These are phyloP conservation scores for Gymnoscopelus braueri DNA, from an alignment of 2,797 vertebrate species.

Conservation along the genomic window DNA sequence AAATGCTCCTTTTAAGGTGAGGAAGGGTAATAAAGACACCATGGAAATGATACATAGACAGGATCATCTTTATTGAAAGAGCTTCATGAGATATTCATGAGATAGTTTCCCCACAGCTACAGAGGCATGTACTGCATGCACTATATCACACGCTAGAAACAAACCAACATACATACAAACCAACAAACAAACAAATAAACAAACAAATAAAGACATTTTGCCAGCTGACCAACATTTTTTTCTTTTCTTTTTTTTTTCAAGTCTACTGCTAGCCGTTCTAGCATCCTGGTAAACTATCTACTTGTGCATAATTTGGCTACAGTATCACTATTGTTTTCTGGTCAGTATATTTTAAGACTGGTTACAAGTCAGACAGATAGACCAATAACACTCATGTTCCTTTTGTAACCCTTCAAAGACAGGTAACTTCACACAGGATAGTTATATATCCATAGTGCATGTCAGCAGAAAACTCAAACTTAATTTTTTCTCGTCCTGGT, in stretches of 20 bases:
- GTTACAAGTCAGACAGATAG: slow-evolving; percentile 48
- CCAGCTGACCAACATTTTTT: slow-evolving; percentile 21
- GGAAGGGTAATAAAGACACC: slow-evolving; percentile 9
- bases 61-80: slow-evolving; percentile 80
- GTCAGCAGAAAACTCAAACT: slow-evolving; percentile 20
- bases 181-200: slow-evolving; percentile 63
- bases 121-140: slow-evolving; percentile 80
- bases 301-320: slow-evolving; percentile 53
- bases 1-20: neutral
- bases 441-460: slow-evolving; percentile 32
- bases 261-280: slow-evolving; percentile 13
- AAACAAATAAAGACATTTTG: slow-evolving; percentile 64
- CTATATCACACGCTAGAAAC: slow-evolving; percentile 73
- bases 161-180: slow-evolving; percentile 18
- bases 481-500: slow-evolving; percentile 31
- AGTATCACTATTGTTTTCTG: slow-evolving; percentile 30
- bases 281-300: slow-evolving; percentile 34
- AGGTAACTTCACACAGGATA: slow-evolving; percentile 18
- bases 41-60: slow-evolving; percentile 49
- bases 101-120: slow-evolving; percentile 70
- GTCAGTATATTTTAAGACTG: slow-evolving; percentile 39
- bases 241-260: slow-evolving; percentile 14
- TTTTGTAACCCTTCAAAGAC: slow-evolving; percentile 27
- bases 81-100: slow-evolving; percentile 59
- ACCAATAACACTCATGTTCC: slow-evolving; percentile 36